Evolutionary conservation across 2,888 invertebrate genomes (phyloP).

Genomic region (Corbicula japonica): DNA sequence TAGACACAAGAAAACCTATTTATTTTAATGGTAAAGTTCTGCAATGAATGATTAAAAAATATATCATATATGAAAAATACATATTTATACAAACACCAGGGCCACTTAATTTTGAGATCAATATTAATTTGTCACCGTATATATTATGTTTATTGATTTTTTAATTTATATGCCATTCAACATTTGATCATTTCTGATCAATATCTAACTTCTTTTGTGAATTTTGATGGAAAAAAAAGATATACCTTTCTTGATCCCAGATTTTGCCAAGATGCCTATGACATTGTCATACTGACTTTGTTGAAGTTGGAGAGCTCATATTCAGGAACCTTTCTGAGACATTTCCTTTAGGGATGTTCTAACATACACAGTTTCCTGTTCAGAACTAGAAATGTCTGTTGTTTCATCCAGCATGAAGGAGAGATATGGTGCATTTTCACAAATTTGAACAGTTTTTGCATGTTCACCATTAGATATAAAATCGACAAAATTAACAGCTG

Average conservation of each 20-base stretch:
- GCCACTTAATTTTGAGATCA: neutral
- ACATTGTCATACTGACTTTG: slow-evolving; percentile 25
- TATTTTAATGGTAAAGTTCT: too few relatives aligned
- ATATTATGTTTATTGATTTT: neutral
- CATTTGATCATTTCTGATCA: neutral
- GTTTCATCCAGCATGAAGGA: slow-evolving; percentile 57
- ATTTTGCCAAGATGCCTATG: neutral
- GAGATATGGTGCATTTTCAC: slow-evolving; percentile 20
- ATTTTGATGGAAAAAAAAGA: neutral
- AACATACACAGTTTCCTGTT: slow-evolving; percentile 51
- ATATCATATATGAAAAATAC: too few relatives aligned
- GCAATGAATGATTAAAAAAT: too few relatives aligned
- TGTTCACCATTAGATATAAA: slow-evolving; percentile 25
- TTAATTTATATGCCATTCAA: neutral
- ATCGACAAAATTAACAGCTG: slow-evolving; percentile 37
- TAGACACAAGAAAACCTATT: too few relatives aligned
- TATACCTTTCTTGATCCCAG: neutral
- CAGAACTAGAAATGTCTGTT: slow-evolving; percentile 47
- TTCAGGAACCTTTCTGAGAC: slow-evolving; percentile 33
- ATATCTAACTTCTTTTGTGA: neutral
- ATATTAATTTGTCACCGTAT: neutral
- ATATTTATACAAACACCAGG: neutral
- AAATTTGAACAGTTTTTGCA: slow-evolving; percentile 16
- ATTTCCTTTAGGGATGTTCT: slow-evolving; percentile 23
- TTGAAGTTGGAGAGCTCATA: slow-evolving; percentile 47